Percentiles rank a stretch among this genome's conserved stretches.
phyloP scores from a whole-genome alignment of 1,140 invertebrate species.

The Pemphigus obesinymphae region DNA sequence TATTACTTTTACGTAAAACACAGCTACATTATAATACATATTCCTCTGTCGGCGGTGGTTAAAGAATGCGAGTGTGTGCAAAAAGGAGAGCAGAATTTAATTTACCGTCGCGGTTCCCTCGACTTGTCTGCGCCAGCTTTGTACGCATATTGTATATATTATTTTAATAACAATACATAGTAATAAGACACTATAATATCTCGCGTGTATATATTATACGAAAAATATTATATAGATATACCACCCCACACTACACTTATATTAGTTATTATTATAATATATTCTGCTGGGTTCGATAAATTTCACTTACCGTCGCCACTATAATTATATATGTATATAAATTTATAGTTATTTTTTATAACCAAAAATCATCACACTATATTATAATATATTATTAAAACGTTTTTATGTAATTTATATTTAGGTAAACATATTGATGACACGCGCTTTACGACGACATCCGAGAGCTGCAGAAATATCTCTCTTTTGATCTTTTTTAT shows the following conservation, averaged over 20 bases:
- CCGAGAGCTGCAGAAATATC: background rate
- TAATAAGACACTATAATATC: background rate
- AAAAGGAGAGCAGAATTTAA: slow-evolving; percentile 21
- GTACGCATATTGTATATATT: background rate
- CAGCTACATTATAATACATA: background rate
- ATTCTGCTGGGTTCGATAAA: background rate
- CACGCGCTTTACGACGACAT: background rate
- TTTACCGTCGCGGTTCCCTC: background rate
- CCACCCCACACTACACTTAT: too few relatives aligned
- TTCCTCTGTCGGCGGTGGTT: background rate
- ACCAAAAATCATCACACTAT: background rate
- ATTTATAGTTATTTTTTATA: background rate
- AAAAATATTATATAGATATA: background rate
- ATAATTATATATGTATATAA: background rate
- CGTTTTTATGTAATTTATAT: background rate
- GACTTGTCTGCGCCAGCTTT: slow-evolving; percentile 8
- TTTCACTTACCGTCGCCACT: background rate
- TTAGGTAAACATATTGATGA: background rate
- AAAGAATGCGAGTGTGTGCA: background rate
- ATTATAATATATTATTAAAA: background rate
- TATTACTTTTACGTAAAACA: slow-evolving; percentile 11
- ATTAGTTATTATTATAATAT: background rate
- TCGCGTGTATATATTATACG: background rate
- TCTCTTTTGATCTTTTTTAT: background rate
- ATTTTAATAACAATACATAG: background rate